These are phyloP conservation scores for Hippocampus abdominalis DNA, from an alignment of 2,113 vertebrate genomes.

Conservation along the genomic window DNA sequence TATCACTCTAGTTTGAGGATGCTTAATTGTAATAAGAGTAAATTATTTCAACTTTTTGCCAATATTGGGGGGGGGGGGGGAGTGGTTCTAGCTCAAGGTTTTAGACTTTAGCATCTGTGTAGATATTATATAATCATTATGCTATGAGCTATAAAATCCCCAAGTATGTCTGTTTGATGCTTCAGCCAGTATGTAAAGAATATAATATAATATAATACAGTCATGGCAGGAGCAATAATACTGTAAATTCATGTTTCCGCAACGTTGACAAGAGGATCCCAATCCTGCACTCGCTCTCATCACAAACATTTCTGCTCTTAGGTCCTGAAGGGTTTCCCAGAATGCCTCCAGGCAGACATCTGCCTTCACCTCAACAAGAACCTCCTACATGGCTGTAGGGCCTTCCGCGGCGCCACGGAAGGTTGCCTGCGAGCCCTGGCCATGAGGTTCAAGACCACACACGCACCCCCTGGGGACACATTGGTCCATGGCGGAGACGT, in stretches of 20 bases:
- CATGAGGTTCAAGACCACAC: slow-evolving; percentile 98
- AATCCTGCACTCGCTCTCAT: background rate
- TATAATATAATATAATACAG: too few relatives aligned
- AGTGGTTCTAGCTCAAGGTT: background rate
- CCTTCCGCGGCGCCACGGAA: slow-evolving; percentile 89
- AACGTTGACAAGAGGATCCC: too few relatives aligned
- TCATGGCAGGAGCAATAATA: too few relatives aligned
- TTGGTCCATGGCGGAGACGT: slow-evolving; percentile 93
- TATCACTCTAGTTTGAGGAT: background rate
- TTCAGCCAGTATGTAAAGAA: background rate
- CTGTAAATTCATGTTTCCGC: too few relatives aligned
- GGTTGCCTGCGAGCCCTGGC: slow-evolving; percentile 95
- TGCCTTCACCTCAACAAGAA: slow-evolving; percentile 96
- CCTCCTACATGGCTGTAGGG: slow-evolving; percentile 92
- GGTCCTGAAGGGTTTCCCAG: slow-evolving; percentile 98
- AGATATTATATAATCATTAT: too few relatives aligned
- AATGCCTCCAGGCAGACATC: slow-evolving; percentile 98
- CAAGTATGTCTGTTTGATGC: background rate
- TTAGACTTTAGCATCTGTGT: background rate
- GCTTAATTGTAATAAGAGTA: background rate
- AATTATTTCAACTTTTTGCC: background rate
- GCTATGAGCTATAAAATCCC: too few relatives aligned
- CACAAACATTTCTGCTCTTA: slow-evolving; percentile 49
- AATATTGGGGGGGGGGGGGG: too few relatives aligned
- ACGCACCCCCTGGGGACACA: slow-evolving; percentile 94